Conservation (phyloP, 2,113 vertebrate genomes). For the Xenus cinereus region DNA sequence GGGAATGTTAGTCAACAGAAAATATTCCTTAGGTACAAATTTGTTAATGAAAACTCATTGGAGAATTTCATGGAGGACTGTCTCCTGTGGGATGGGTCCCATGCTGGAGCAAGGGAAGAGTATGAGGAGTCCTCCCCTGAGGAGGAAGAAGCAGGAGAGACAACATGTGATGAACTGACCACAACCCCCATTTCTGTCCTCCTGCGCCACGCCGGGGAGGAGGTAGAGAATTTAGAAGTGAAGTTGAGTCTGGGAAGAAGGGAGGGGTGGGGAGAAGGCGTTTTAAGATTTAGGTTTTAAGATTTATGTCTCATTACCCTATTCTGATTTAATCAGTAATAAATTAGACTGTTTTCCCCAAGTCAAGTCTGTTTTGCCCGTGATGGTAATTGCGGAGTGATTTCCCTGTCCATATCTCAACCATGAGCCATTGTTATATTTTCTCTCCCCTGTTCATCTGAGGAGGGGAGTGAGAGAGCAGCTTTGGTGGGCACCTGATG, state of each 20-base stretch:
- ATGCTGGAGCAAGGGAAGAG: not conserved
- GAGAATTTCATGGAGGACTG: not conserved
- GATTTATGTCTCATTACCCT: not conserved
- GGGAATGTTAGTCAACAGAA: not conserved
- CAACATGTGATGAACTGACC: not conserved
- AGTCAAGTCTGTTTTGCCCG: not conserved
- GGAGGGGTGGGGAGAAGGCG: not conserved
- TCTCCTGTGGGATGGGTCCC: not conserved
- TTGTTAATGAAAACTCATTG: not conserved
- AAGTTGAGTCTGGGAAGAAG: not conserved
- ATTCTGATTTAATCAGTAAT: not conserved
- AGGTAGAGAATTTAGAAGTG: not conserved
- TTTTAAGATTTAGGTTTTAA: not conserved
- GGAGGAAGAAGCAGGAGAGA: not conserved
- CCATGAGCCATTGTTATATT: not conserved
- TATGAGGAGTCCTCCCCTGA: not conserved
- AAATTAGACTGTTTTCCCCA: not conserved
- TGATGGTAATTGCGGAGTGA: not conserved
- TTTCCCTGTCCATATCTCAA: not conserved
- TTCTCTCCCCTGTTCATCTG: not conserved
- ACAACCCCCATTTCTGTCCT: not conserved
- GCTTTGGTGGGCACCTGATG: not conserved
- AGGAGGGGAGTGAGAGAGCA: not conserved
- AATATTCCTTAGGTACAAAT: too few species aligned
- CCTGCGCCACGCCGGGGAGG: not conserved